phyloP scores from a whole-genome alignment of 2,888 invertebrate species.

The Drosophila ezoana region DNA sequence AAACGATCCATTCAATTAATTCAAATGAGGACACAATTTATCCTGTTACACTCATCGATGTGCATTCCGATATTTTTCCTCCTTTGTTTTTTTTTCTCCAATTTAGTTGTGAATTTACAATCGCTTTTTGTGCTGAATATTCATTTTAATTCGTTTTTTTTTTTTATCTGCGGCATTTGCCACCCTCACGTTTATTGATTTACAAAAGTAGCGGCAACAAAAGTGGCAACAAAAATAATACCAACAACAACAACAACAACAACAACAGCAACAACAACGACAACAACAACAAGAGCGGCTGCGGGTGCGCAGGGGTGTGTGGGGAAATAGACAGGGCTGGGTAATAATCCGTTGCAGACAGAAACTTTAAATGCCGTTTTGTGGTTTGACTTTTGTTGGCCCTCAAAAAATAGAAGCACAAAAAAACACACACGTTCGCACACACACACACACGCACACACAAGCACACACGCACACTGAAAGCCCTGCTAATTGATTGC shows the following conservation, averaged over 20 bases:
- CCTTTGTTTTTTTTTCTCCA: not conserved
- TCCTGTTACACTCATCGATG: not conserved
- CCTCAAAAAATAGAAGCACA: constrained; percentile 9
- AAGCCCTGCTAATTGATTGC: constrained; percentile 46
- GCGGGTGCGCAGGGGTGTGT: constrained; percentile 5
- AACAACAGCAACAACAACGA: constrained; percentile 19
- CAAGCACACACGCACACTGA: constrained; percentile 3
- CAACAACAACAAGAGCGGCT: constrained; percentile 8
- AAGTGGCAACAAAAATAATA: constrained; percentile 39
- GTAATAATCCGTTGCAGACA: constrained; percentile 67
- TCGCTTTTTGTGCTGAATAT: constrained; percentile 15
- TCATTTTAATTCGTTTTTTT: constrained; percentile 32
- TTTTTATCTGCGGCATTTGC: constrained; percentile 73
- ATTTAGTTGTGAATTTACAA: not conserved
- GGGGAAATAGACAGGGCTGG: constrained; percentile 46
- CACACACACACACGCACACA: not conserved
- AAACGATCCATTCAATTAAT: constrained; percentile 4
- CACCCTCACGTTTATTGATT: constrained; percentile 80
- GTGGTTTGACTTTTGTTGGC: constrained; percentile 64
- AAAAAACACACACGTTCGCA: constrained; percentile 4
- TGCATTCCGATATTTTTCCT: not conserved
- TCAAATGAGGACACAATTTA: constrained; percentile 5
- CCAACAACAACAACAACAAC: constrained; percentile 34
- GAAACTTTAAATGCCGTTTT: constrained; percentile 74
- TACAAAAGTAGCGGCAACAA: constrained; percentile 63